A percentile compares a stretch with the other conserved stretches of the same genome.
These are phyloP conservation scores for Ctenodactylus gundi DNA, from an alignment of 2,113 vertebrate genomes.

Conservation along the genomic window DNA sequence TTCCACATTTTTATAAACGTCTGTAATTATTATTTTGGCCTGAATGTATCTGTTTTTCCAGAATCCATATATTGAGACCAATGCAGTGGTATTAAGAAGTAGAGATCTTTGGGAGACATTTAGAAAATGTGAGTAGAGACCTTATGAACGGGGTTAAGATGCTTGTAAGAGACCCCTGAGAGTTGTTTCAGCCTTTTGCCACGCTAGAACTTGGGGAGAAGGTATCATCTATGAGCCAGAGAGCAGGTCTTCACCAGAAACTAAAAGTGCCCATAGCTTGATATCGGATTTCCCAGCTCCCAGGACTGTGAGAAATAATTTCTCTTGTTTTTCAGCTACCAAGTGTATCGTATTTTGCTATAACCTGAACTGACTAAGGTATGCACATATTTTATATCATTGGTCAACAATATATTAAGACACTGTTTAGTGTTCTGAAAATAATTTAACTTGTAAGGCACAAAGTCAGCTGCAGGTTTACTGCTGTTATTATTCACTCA, in stretches of 20 bases:
- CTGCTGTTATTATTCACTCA: background rate
- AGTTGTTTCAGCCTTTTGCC: background rate
- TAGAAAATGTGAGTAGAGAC: too few species aligned
- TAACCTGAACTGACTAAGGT: background rate
- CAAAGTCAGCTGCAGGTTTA: background rate
- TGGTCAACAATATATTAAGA: background rate
- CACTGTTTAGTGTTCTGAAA: slow-evolving; percentile 37
- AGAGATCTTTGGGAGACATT: background rate
- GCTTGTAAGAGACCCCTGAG: background rate
- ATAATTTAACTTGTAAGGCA: slow-evolving; percentile 28
- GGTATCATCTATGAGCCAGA: background rate
- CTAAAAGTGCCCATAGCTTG: background rate
- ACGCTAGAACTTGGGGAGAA: background rate
- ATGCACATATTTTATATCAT: background rate
- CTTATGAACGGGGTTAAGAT: background rate
- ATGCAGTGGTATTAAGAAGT: background rate
- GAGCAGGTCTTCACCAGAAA: background rate
- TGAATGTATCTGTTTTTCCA: background rate
- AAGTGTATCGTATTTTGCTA: background rate
- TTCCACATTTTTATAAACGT: background rate
- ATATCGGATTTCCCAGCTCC: background rate
- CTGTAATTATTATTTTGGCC: background rate
- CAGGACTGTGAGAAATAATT: background rate
- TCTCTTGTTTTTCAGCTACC: background rate
- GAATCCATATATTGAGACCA: background rate